phyloP scores from a whole-genome alignment of 2,113 vertebrate species.

The Elgaria multicarinata region DNA sequence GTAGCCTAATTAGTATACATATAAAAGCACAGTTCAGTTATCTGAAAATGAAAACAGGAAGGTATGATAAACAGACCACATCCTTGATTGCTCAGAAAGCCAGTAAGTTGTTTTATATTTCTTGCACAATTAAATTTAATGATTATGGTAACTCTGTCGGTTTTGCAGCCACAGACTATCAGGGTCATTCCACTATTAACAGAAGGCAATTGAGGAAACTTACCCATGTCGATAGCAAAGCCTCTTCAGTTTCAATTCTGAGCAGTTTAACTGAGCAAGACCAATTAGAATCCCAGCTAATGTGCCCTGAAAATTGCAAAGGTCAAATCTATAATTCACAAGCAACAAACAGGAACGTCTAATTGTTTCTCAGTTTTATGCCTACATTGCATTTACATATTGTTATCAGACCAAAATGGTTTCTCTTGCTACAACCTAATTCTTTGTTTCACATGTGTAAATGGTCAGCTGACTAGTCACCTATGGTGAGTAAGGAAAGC shows the following conservation, averaged over 20 bases:
- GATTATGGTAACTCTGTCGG: neutral
- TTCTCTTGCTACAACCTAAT: neutral
- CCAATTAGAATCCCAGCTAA: conserved; percentile 97
- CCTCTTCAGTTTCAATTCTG: conserved; percentile 92
- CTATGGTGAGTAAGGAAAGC: neutral
- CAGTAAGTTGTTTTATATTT: neutral
- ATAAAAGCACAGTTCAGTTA: conserved; percentile 12
- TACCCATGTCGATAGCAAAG: conserved; percentile 97
- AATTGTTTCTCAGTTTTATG: conserved; percentile 1
- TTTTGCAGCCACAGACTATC: neutral
- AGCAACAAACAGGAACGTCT: neutral
- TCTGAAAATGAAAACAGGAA: neutral
- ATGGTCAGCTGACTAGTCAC: neutral
- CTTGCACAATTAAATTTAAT: neutral
- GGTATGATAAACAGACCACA: neutral
- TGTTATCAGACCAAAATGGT: neutral
- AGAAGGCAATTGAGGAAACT: neutral
- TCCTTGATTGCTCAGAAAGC: neutral
- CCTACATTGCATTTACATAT: neutral
- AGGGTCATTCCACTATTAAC: neutral
- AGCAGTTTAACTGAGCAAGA: conserved; percentile 95
- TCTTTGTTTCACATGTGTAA: neutral
- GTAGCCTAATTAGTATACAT: conserved; percentile 39
- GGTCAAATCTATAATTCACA: neutral
- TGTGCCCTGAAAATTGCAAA: conserved; percentile 84